Evolutionary conservation across 2,888 invertebrate genomes (phyloP), one percentile per base, ranked within the genome.

Genomic region (Cartodere bifasciata): DNA sequence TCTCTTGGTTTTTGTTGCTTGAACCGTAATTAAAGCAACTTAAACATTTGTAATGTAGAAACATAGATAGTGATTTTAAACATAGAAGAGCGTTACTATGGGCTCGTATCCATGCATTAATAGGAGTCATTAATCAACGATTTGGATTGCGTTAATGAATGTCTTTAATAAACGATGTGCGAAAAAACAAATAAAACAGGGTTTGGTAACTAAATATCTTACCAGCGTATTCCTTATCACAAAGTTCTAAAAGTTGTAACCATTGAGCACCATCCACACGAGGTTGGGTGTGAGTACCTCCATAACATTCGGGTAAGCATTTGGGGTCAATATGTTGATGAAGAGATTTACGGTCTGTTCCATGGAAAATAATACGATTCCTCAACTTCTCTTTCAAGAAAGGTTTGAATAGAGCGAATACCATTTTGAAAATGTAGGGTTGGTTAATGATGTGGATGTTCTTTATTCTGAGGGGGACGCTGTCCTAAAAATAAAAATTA

Each of bases 361-460:
- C 83, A 55, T 86, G 80, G 64, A 86, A 86, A 33, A 77, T 68
- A 42, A 86, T 82, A 47, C 91, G 71, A 25, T 67, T 74, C 36
- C 80, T 75, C 20, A 90, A 64, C 58, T 92, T 91, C 49, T 88
- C 85, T 38, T 78, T 73, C 31, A 92, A 65, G 65, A 92, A 87
- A 2, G 88, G 91, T 56, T 87, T 87, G 63, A 91, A 83, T 14
- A 92, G 64, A 16, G 81, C 75, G 59, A 88, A 90, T 17, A 91
- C 80, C 63, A 87, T 75, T 55, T 88, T 87, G 64, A 92, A 91
- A 40, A 90, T 70, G 53, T 77, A 79, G 0, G 91, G 88, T 57
- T 91, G 90, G 60, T 91, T 88, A 23, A 91, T 67, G 29, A 90
- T 75, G 59, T 90, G 90, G 23, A 92, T 70, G 13, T 81, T 86